These are phyloP conservation scores for Micrasema longulum DNA, from an alignment of 1,140 invertebrate species.

Conservation along the genomic window DNA sequence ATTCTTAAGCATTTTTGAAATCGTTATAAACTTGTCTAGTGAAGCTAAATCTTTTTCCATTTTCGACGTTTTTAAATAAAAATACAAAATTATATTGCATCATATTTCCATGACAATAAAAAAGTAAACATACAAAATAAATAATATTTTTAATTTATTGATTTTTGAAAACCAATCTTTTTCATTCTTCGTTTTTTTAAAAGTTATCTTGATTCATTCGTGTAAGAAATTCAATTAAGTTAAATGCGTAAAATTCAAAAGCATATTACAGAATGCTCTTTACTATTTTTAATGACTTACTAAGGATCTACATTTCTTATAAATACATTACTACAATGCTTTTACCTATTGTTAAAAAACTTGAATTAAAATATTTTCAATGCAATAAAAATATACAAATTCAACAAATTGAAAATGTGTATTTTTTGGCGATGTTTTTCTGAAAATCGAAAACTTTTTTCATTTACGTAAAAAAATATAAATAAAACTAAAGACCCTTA, in stretches of 20 bases:
- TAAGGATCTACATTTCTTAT: no score
- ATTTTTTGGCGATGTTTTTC: neutral
- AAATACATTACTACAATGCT: no score
- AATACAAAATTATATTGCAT: no score
- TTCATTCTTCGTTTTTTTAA: no score
- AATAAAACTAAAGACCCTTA: neutral
- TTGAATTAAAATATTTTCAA: neutral
- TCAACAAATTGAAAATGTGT: constrained; percentile 12
- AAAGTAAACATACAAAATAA: no score
- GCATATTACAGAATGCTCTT: no score
- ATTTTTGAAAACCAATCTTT: no score
- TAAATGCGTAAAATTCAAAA: neutral
- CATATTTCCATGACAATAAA: no score
- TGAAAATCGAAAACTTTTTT: constrained; percentile 24
- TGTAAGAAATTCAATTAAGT: constrained; percentile 1
- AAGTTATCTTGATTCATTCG: neutral
- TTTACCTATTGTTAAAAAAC: no score
- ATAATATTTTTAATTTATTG: no score
- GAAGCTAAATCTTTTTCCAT: constrained; percentile 5
- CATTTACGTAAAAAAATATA: constrained; percentile 16
- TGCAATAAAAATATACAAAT: constrained; percentile 6
- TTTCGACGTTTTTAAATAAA: constrained; percentile 13
- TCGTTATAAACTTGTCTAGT: neutral
- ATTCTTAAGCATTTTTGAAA: neutral
- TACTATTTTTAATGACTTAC: no score